Conservation (phyloP, 2,888 invertebrate species). For the Dicranocentrus wangi region DNA sequence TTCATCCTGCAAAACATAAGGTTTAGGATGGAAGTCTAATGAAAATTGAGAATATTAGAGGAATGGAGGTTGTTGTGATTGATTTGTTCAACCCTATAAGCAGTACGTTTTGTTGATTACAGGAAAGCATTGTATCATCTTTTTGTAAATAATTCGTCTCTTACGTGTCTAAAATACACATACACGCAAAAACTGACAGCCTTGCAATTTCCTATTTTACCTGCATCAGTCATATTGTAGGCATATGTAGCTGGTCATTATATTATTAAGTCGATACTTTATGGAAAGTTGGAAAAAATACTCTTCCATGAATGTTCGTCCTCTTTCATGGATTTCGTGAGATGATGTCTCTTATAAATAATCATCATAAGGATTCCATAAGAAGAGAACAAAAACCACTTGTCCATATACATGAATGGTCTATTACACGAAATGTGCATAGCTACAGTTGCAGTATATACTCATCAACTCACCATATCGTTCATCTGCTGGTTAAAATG, state of each 20-base stretch:
- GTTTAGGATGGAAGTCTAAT: neutral
- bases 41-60: too few relatives aligned
- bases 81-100: too few relatives aligned
- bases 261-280: neutral
- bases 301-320: neutral
- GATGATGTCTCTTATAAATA: neutral
- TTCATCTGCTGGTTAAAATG: neutral
- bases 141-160: too few relatives aligned
- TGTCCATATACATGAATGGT: too few relatives aligned
- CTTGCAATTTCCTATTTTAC: constrained; percentile 47
- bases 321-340: constrained; percentile 3
- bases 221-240: neutral
- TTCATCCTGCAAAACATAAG: too few relatives aligned
- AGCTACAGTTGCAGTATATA: neutral
- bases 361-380: neutral
- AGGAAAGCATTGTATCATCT: neutral
- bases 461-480: neutral
- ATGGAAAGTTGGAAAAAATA: neutral
- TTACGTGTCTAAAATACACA: constrained; percentile 9
- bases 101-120: constrained; percentile 17
- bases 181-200: constrained; percentile 33
- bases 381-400: neutral
- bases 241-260: too few relatives aligned
- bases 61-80: too few relatives aligned
- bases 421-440: too few relatives aligned